These are phyloP conservation scores for Drosophila borealis DNA, from an alignment of 2,888 invertebrate species.

Conservation along the genomic window DNA sequence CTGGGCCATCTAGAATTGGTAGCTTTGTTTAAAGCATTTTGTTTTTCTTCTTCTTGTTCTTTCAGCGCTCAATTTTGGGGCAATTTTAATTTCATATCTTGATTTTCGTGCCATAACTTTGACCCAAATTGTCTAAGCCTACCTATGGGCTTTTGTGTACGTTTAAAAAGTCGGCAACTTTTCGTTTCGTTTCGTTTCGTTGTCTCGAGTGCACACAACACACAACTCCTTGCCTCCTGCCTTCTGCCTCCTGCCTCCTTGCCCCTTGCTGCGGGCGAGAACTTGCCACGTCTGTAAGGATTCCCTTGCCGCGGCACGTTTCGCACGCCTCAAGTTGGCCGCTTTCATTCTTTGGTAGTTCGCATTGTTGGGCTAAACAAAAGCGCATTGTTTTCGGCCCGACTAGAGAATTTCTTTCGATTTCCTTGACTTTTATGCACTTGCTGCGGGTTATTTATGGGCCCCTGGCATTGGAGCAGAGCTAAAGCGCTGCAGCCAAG, in stretches of 20 bases:
- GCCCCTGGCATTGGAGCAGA: slow-evolving; percentile 65
- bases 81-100: slow-evolving; percentile 77
- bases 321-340: slow-evolving; percentile 67
- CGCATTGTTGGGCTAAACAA: slow-evolving; percentile 71
- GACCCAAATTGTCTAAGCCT: slow-evolving; percentile 68
- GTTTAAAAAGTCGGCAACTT: slow-evolving; percentile 72
- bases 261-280: not conserved
- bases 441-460: slow-evolving; percentile 80
- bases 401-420: slow-evolving; percentile 68
- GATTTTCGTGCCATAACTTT: slow-evolving; percentile 71
- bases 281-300: slow-evolving; percentile 1
- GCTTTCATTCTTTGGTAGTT: slow-evolving; percentile 49
- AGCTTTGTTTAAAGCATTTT: slow-evolving; percentile 1
- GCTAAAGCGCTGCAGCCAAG: not conserved
- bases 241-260: too few species aligned
- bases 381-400: slow-evolving; percentile 74
- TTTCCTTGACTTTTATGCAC: slow-evolving; percentile 80
- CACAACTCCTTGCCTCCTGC: slow-evolving; percentile 9
- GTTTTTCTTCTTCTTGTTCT: not conserved
- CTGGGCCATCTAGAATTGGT: not conserved
- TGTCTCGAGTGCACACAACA: slow-evolving; percentile 46
- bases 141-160: slow-evolving; percentile 49
- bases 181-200: slow-evolving; percentile 65
- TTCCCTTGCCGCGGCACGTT: slow-evolving; percentile 62
- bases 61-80: slow-evolving; percentile 50